phyloP scores from a whole-genome alignment of 2,797 vertebrate genomes.

The Percopsis omiscomaycus region DNA sequence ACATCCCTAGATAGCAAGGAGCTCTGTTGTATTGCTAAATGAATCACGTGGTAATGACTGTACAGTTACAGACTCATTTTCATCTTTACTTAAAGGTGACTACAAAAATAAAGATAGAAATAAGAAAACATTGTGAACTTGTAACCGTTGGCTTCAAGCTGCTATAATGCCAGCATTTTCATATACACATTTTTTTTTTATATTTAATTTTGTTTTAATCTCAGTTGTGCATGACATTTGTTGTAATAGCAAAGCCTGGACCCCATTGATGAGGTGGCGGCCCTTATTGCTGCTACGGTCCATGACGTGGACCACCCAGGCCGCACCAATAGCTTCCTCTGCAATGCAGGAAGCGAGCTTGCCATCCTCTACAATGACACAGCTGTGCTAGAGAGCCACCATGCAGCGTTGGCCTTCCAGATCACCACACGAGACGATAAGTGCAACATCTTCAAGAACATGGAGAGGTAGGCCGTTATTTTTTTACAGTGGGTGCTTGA shows the following conservation, averaged over 20 bases:
- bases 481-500: neutral
- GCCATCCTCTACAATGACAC: slow-evolving; percentile 94
- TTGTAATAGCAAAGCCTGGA: slow-evolving; percentile 89
- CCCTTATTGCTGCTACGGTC: slow-evolving; percentile 92
- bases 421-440: slow-evolving; percentile 89
- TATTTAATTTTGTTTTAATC: no score
- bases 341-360: slow-evolving; percentile 91
- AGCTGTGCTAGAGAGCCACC: slow-evolving; percentile 93
- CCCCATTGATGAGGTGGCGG: slow-evolving; percentile 88
- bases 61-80: neutral
- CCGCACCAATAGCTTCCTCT: slow-evolving; percentile 95
- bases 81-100: neutral
- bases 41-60: no score
- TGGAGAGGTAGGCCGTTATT: slow-evolving; percentile 83
- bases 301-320: slow-evolving; percentile 96
- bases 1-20: slow-evolving; percentile 16
- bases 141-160: no score
- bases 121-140: no score
- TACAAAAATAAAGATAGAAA: neutral
- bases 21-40: slow-evolving; percentile 13
- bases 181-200: no score
- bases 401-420: slow-evolving; percentile 94
- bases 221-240: neutral
- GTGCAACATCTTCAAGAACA: slow-evolving; percentile 96
- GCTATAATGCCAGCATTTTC: no score